Conservation (phyloP, 2,888 invertebrate genomes). For the Diadegma fenestrale region DNA sequence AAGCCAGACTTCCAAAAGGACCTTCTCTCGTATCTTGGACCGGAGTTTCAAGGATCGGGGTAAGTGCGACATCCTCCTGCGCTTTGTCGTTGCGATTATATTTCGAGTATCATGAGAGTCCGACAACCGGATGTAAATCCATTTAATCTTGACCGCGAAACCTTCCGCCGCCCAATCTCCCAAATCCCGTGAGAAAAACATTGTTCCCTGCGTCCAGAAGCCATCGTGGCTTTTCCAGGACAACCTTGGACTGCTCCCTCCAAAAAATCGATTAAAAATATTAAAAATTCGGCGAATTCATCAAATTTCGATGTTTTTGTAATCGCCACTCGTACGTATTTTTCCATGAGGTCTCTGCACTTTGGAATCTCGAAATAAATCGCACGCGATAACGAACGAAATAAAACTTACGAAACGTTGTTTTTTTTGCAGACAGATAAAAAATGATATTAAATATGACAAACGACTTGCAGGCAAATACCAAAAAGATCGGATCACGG, state of each 20-base stretch:
- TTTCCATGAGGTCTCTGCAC: background rate
- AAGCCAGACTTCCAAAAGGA: constrained; percentile 94
- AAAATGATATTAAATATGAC: constrained; percentile 9
- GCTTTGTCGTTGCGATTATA: constrained; percentile 5
- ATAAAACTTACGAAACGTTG: constrained; percentile 13
- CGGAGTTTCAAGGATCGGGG: constrained; percentile 84
- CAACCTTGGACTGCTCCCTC: no score
- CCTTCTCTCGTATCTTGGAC: constrained; percentile 89
- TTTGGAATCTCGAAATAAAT: background rate
- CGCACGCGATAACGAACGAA: constrained; percentile 3
- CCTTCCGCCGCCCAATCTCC: constrained; percentile 35
- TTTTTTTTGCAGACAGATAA: constrained; percentile 27
- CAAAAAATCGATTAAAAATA: no score
- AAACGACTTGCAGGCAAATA: constrained; percentile 75
- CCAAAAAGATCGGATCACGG: constrained; percentile 82
- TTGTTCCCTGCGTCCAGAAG: background rate
- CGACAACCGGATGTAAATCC: background rate
- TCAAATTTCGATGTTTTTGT: no score
- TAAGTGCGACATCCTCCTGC: constrained; percentile 70
- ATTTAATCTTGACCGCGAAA: constrained; percentile 10
- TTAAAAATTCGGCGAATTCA: no score
- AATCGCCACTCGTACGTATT: no score
- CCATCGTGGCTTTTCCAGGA: background rate
- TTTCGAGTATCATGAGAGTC: background rate
- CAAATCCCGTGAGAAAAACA: background rate